These are phyloP conservation scores for Podotricha telesiphe DNA, from an alignment of 2,888 invertebrate genomes.

Conservation along the genomic window DNA sequence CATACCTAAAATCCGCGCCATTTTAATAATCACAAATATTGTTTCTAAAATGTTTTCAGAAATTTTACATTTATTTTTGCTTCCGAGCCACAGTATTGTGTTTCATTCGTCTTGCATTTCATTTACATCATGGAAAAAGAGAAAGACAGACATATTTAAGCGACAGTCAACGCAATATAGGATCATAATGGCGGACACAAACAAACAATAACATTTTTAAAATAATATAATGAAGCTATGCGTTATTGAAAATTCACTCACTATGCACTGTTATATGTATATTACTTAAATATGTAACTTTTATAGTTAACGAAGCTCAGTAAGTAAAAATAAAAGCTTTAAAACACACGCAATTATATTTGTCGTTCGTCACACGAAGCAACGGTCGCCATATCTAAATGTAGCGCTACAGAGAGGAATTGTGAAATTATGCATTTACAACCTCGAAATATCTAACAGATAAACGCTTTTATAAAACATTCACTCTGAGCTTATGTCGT, in stretches of 20 bases:
- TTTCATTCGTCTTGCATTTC: constrained; percentile 47
- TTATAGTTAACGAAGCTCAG: constrained; percentile 17
- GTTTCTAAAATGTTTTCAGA: constrained; percentile 13
- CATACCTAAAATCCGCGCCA: constrained; percentile 25
- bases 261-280: constrained; percentile 28
- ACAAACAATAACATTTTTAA: constrained; percentile 55
- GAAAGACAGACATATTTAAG: constrained; percentile 64
- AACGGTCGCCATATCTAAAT: constrained; percentile 79
- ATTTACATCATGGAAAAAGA: constrained; percentile 56
- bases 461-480: background rate
- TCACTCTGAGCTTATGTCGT: background rate
- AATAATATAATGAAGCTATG: constrained; percentile 59
- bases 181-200: constrained; percentile 68
- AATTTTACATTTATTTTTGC: background rate
- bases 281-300: constrained; percentile 31
- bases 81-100: constrained; percentile 19
- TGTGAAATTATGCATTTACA: background rate
- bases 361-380: constrained; percentile 68
- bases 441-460: background rate
- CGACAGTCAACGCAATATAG: constrained; percentile 52
- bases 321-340: constrained; percentile 49
- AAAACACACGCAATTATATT: constrained; percentile 66
- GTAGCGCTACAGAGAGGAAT: constrained; percentile 62
- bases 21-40: background rate
- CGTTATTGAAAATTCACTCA: constrained; percentile 40